These are phyloP conservation scores for Suncus etruscus DNA, from an alignment of 2,113 vertebrate genomes.

Conservation along the genomic window DNA sequence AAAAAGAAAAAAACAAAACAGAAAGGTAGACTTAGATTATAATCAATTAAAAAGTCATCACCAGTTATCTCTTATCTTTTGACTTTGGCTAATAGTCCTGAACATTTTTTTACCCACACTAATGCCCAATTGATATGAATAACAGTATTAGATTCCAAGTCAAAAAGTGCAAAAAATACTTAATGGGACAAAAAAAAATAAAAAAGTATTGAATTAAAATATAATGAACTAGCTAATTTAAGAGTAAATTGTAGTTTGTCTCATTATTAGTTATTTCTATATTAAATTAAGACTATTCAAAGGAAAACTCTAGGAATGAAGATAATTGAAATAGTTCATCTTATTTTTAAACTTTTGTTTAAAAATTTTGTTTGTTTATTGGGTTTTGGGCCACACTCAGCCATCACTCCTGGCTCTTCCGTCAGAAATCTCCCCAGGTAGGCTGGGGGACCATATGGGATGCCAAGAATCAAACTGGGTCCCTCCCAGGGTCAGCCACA, in stretches of 20 bases:
- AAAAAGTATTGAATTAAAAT: neutral
- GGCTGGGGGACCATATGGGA: too few species aligned
- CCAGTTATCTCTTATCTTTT: neutral
- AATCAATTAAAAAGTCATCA: slow-evolving; percentile 40
- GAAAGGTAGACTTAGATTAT: neutral
- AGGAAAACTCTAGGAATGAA: neutral
- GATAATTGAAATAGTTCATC: too few species aligned
- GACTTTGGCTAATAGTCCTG: neutral
- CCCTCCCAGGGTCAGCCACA: too few species aligned
- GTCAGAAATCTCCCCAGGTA: too few species aligned
- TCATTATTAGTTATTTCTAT: neutral
- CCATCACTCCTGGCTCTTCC: too few species aligned
- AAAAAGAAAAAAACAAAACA: neutral
- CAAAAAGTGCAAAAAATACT: neutral
- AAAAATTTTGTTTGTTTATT: neutral
- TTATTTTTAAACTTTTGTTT: neutral
- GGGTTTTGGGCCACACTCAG: too few species aligned
- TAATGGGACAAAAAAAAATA: neutral
- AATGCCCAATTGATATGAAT: neutral
- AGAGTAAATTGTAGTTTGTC: neutral
- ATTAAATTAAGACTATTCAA: slow-evolving; percentile 28
- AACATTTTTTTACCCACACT: too few species aligned
- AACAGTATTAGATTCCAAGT: neutral
- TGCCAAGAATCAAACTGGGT: too few species aligned
- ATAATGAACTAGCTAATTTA: neutral